Evolutionary conservation across 2,113 vertebrate species (phyloP).

Genomic region (Callipepla squamata): DNA sequence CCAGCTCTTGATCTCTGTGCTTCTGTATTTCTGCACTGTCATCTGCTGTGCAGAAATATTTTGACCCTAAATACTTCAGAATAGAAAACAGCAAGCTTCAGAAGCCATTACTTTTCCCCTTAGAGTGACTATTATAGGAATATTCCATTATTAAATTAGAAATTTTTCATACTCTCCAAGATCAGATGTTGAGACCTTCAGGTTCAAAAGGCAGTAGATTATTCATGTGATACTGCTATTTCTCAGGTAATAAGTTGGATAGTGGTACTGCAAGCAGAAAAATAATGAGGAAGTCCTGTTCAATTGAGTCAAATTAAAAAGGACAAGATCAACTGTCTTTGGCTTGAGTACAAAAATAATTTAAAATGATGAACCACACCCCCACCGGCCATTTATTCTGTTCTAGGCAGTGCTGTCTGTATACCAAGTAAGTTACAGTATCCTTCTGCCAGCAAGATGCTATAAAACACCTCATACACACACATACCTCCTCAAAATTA

Average conservation of each 20-base stretch:
- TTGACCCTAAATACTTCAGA: background rate
- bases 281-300: slow-evolving; percentile 23
- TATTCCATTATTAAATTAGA: background rate
- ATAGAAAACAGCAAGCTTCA: background rate
- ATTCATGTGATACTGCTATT: background rate
- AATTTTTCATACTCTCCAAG: slow-evolving; percentile 24
- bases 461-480: background rate
- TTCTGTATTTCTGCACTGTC: background rate
- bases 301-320: slow-evolving; percentile 4
- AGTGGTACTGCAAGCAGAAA: background rate
- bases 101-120: background rate
- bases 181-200: slow-evolving; percentile 12
- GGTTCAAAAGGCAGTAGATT: slow-evolving; percentile 25
- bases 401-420: background rate
- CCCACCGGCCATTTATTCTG: background rate
- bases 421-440: background rate
- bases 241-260: slow-evolving; percentile 1
- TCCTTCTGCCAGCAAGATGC: background rate
- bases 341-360: background rate
- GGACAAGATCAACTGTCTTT: background rate
- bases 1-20: background rate
- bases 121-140: background rate
- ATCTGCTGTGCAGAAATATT: background rate
- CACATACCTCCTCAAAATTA: background rate
- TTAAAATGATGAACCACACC: background rate